Evolutionary conservation across 2,888 invertebrate species (phyloP), one percentile per base, ranked within the genome.

Genomic region (Polydrusus cervinus): DNA sequence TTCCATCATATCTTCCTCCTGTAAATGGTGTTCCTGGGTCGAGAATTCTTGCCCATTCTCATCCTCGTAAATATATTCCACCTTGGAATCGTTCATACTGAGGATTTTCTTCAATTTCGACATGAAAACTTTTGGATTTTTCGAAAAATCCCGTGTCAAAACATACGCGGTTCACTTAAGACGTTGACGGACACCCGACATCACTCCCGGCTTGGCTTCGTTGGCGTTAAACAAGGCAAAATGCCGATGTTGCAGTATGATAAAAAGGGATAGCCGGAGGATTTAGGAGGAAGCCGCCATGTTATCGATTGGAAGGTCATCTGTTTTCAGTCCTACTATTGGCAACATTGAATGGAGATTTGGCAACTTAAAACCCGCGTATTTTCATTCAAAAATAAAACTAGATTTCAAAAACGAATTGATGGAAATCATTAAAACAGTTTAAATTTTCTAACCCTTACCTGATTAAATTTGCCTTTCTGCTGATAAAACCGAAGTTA

Each of bases 1-100:
- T 14, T 47, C 45, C 61, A 60, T 43, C 14, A 57, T 25, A 53
- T 71, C 71, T 38, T 65, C 71, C 11, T 76, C 77, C 16, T 71
- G 60, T 20, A 71, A 38, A 16, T 38, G 65, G 20, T 66, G 61
- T 18, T 69, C 68, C 45, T 71, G 68, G 9, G 71, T 55, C 7
- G 74, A 70, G 38, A 60, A 77, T 74, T 74, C 70, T 11, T 71
- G 74, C 2, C 77, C 77, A 18, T 74, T 62, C 25, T 77, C 77
- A 18, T 77, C 77, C 43, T 77, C 67, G 53, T 71, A 77, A 2
- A 77, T 66, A 16, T 77, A 77, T 45, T 77, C 77, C 25, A 77
- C 77, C 25, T 74, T 77, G 20, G 77, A 30, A 62, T 60, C 51
- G 34, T 72, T 62, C 76, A 77, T 77, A 3, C 38, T 66, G 57